Percentiles rank a stretch among this genome's conserved stretches.
Evolutionary conservation across 1,140 invertebrate genomes (phyloP).

Genomic region (Halictus rubicundus): DNA sequence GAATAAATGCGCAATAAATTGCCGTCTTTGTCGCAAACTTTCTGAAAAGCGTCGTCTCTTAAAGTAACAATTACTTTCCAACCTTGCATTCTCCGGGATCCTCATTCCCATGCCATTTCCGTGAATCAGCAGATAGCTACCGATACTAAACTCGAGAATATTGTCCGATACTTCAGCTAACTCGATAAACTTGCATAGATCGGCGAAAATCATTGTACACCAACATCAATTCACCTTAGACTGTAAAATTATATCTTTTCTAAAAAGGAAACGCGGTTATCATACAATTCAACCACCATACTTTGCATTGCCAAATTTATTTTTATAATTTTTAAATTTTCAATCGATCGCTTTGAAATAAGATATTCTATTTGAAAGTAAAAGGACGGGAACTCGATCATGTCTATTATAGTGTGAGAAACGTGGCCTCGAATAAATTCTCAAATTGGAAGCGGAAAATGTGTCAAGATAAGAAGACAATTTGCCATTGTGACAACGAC

Average conservation of each 20-base stretch:
- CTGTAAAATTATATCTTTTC: too few relatives aligned
- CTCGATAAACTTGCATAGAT: neutral
- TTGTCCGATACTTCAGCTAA: neutral
- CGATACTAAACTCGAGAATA: conserved; percentile 12
- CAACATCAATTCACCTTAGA: too few relatives aligned
- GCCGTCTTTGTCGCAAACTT: neutral
- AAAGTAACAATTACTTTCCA: conserved; percentile 19
- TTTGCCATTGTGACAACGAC: conserved; percentile 15
- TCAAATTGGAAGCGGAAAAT: neutral
- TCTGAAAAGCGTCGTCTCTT: neutral
- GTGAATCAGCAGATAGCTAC: conserved; percentile 33
- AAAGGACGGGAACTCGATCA: too few relatives aligned
- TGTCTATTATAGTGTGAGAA: conserved; percentile 1
- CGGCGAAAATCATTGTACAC: too few relatives aligned
- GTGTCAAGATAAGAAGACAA: neutral
- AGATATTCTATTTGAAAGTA: too few relatives aligned
- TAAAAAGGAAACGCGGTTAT: too few relatives aligned
- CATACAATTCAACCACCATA: too few relatives aligned
- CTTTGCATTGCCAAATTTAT: too few relatives aligned
- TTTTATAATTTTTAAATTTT: too few relatives aligned
- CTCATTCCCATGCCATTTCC: conserved; percentile 42
- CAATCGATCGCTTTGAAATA: too few relatives aligned
- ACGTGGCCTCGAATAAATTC: neutral
- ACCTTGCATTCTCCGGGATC: conserved; percentile 45
- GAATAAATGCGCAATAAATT: conserved; percentile 37